Evolutionary conservation across 2,888 invertebrate genomes (phyloP).

Genomic region (Agrilus mali): DNA sequence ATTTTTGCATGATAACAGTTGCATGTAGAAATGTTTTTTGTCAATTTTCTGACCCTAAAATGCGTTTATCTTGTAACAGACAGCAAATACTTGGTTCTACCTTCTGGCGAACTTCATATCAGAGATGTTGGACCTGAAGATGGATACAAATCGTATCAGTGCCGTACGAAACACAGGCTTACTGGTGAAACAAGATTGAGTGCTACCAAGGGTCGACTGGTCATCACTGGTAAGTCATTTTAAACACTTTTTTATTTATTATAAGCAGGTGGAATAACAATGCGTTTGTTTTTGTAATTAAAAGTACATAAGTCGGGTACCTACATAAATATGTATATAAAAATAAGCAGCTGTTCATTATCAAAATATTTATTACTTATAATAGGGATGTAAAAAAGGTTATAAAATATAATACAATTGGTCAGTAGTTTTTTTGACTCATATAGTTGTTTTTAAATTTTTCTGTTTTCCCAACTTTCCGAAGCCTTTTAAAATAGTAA

Average conservation of each 20-base stretch:
- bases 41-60: conserved; percentile 11
- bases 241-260: neutral
- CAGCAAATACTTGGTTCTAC: conserved; percentile 88
- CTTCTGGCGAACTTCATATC: conserved; percentile 91
- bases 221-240: conserved; percentile 80
- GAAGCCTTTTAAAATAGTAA: too few species aligned
- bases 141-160: conserved; percentile 87
- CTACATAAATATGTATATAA: too few species aligned
- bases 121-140: conserved; percentile 91
- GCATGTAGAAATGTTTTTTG: neutral
- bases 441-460: too few species aligned
- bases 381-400: too few species aligned
- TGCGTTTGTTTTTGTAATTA: too few species aligned
- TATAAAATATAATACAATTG: too few species aligned
- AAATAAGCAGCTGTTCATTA: too few species aligned
- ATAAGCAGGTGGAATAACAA: too few species aligned
- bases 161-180: conserved; percentile 83
- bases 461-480: too few species aligned
- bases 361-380: too few species aligned
- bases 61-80: conserved; percentile 41
- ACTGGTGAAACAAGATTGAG: conserved; percentile 88
- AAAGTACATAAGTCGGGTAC: too few species aligned
- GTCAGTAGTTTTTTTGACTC: too few species aligned
- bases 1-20: conserved; percentile 8
- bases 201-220: conserved; percentile 85